Conservation (phyloP, 2,113 vertebrate genomes). For the Myiopsitta monachus region DNA sequence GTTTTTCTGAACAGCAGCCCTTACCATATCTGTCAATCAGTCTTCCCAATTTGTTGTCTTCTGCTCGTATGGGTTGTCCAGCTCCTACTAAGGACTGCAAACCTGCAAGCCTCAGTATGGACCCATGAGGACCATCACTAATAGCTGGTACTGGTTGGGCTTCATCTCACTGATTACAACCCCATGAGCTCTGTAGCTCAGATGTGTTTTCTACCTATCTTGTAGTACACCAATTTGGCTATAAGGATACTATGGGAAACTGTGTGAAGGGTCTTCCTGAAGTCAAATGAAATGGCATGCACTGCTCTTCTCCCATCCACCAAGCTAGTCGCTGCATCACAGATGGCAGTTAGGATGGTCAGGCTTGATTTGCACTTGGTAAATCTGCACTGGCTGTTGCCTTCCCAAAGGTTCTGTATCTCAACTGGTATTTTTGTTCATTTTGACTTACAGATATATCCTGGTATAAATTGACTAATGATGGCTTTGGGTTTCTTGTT, state of each 20-base stretch:
- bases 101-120: neutral
- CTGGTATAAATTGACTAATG: neutral
- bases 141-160: neutral
- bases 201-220: neutral
- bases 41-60: neutral
- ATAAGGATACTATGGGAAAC: neutral
- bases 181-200: neutral
- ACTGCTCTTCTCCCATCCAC: neutral
- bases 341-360: neutral
- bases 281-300: neutral
- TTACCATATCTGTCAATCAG: neutral
- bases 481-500: neutral
- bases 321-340: neutral
- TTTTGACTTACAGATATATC: neutral
- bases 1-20: neutral
- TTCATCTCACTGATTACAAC: neutral
- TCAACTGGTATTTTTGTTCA: neutral
- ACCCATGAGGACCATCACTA: neutral
- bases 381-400: neutral
- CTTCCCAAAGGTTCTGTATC: neutral
- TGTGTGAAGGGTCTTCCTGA: neutral
- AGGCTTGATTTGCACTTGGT: neutral
- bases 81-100: neutral
- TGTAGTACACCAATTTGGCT: neutral
- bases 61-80: neutral